A percentile compares a stretch with the other conserved stretches of the same genome.
phyloP scores from a whole-genome alignment of 2,113 vertebrate genomes.

The Turdus rufiventris region DNA sequence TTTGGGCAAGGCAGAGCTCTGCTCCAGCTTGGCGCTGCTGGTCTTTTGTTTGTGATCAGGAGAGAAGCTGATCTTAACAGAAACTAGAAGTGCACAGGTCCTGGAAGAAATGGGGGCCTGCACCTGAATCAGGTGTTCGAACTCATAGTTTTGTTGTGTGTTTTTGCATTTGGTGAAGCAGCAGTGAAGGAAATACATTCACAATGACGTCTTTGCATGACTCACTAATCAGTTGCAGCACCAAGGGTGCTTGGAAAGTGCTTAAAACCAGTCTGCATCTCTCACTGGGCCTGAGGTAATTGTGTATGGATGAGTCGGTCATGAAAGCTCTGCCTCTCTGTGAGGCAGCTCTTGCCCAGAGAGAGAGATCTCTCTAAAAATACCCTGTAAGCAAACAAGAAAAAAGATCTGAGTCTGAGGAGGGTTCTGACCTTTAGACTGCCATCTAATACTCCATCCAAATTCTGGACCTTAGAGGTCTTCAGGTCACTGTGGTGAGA shows the following conservation, averaged over 20 bases:
- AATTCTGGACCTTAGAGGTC: neutral
- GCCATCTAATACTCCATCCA: conserved; percentile 22
- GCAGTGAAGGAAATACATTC: neutral
- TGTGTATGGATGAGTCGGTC: neutral
- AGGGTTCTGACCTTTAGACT: conserved; percentile 34
- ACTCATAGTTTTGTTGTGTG: neutral
- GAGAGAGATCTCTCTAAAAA: conserved; percentile 46
- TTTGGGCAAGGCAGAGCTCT: neutral
- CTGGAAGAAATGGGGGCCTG: neutral
- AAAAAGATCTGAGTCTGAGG: conserved; percentile 32
- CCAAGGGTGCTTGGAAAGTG: neutral
- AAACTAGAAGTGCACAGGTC: neutral
- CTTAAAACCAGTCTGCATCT: neutral
- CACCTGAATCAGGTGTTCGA: neutral
- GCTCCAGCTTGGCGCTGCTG: neutral
- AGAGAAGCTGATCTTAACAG: neutral
- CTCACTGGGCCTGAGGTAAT: neutral
- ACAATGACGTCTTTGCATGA: conserved; percentile 13
- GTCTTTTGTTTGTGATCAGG: neutral
- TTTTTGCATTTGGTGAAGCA: neutral
- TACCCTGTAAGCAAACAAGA: conserved; percentile 33
- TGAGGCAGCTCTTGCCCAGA: neutral
- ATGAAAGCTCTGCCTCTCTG: neutral
- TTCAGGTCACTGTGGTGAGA: neutral
- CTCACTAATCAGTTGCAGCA: conserved; percentile 9